These are phyloP conservation scores for Salmo trutta DNA, from an alignment of 2,797 vertebrate genomes.

Conservation along the genomic window DNA sequence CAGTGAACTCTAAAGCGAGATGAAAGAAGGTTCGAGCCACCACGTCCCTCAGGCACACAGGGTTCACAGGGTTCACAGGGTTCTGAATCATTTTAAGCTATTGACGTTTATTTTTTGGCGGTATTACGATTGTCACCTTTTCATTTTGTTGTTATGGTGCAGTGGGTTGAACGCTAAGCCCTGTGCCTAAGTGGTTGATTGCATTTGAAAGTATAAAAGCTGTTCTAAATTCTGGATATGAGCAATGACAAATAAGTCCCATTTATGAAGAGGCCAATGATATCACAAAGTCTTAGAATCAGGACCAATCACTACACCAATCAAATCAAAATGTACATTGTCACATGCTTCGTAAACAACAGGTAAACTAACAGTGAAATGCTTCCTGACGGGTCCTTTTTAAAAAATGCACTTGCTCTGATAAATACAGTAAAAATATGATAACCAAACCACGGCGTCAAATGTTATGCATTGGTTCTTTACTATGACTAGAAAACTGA, in stretches of 20 bases:
- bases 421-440: background rate
- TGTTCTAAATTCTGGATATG: background rate
- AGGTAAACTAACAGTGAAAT: too few relatives aligned
- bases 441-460: background rate
- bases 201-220: background rate
- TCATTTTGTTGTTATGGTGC: background rate
- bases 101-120: background rate
- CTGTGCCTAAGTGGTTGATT: background rate
- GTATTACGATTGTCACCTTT: background rate
- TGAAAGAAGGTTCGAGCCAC: conserved; percentile 22
- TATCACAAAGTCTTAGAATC: background rate
- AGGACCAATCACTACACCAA: background rate
- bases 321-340: too few relatives aligned
- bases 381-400: too few relatives aligned
- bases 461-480: background rate
- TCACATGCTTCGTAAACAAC: too few relatives aligned
- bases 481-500: background rate
- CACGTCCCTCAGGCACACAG: conserved; percentile 25
- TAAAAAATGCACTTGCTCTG: background rate
- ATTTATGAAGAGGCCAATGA: background rate
- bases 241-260: background rate
- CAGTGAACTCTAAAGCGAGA: background rate
- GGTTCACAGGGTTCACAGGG: too few relatives aligned
- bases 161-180: background rate
- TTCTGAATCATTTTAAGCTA: too few relatives aligned